Percentiles rank a stretch among this genome's conserved stretches.
These are phyloP conservation scores for Micropoecilia bifurca DNA, from an alignment of 2,797 vertebrate species.

Conservation along the genomic window DNA sequence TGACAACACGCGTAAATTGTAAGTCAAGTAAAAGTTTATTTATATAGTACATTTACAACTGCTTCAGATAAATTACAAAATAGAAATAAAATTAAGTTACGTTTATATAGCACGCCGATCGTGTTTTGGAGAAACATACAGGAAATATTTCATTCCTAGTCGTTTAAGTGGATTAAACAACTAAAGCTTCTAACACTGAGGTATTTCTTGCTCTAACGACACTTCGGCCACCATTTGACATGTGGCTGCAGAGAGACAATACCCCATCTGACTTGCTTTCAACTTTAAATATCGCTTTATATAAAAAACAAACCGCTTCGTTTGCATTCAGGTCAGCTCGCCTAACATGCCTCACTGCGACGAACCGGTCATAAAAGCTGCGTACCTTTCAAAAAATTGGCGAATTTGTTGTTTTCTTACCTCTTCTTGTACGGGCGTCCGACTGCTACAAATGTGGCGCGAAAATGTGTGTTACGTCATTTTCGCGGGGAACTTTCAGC, in stretches of 20 bases:
- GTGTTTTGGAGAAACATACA: not conserved
- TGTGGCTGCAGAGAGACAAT: slow-evolving; percentile 68
- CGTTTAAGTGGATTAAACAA: not conserved
- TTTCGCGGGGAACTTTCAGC: slow-evolving; percentile 85
- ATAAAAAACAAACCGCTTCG: not conserved
- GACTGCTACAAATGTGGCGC: slow-evolving; percentile 75
- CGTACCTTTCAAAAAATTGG: accelerated
- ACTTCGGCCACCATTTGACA: slow-evolving; percentile 52
- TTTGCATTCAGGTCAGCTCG: accelerated
- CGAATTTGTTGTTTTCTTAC: slow-evolving; percentile 35
- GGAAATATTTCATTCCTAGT: not conserved
- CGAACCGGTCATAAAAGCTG: accelerated
- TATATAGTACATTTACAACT: too few species aligned
- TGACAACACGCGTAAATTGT: not conserved
- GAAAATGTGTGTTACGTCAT: slow-evolving; percentile 70
- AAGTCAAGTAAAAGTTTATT: too few species aligned
- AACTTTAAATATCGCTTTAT: not conserved
- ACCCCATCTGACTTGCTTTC: not conserved
- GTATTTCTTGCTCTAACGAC: not conserved
- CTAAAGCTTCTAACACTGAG: not conserved
- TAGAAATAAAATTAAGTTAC: too few species aligned
- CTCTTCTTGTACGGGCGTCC: slow-evolving; percentile 31
- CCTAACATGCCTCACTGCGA: accelerated
- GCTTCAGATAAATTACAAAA: too few species aligned
- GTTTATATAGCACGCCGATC: not conserved